Evolutionary conservation across 1,140 invertebrate genomes (phyloP), one percentile per base, ranked within the genome.

Genomic region (Zaprionus taronus): DNA sequence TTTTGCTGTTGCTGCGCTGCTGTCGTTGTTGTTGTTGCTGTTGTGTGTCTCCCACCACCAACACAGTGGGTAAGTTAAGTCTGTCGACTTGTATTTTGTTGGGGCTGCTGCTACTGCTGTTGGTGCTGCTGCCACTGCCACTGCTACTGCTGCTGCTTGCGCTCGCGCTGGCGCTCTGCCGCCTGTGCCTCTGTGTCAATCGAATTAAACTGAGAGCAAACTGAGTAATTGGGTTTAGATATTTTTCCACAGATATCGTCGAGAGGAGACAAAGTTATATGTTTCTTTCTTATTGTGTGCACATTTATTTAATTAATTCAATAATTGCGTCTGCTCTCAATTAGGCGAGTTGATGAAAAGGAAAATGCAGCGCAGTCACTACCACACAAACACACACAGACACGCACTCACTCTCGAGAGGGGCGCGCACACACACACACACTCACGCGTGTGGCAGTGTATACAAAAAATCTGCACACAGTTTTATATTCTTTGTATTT

Each of bases 141-240:
- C 57, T 63, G 76, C 53, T 41, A 12, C 61, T 28, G 41, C 26
- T n/a, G 26, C 67, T 34, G 17, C 69, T 72, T 57, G 68, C 74
- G 74, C 74, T 77, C 70, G 70, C 70, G 70, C 71, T 70, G 56
- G 60, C 70, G 64, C 51, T 66, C 77, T 53, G 66, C 72, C 69
- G 79, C 72, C 57, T 41, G 41, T 17, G 67, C 70, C 75, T 82
- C 72, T 78, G 77, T 70, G 72, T 79, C 74, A 87, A 68, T 72
- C 77, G 80, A 85, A 83, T 83, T 80, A 77, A 78, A 83, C 69
- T 74, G 79, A 86, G 72, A 82, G 84, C 77, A 79, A 81, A 79
- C 72, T 81, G 81, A 91, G 81, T 80, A 89, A 87, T 87, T 91
- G 89, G 86, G 89, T 82, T 91, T 91, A 89, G 89, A 91, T 87